These are phyloP conservation scores for Eulemur coronatus DNA, from an alignment of 2,797 vertebrate genomes.

Conservation along the genomic window DNA sequence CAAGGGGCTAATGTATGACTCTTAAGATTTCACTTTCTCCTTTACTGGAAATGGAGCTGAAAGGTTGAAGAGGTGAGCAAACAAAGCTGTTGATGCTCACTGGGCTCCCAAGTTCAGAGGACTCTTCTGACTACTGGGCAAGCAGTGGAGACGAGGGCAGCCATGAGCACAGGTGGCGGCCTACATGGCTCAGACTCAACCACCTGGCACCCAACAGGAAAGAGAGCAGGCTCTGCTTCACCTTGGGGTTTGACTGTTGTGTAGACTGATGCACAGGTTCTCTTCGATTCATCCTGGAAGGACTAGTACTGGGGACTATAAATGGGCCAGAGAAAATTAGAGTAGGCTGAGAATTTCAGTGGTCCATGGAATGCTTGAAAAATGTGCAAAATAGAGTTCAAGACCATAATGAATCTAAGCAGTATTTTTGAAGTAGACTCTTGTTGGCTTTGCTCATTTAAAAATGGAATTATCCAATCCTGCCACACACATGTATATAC, in stretches of 20 bases:
- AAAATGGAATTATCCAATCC: background rate
- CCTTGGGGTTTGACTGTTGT: background rate
- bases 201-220: background rate
- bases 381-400: background rate
- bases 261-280: background rate
- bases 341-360: background rate
- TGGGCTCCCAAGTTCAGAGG: background rate
- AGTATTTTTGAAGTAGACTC: background rate
- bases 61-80: background rate
- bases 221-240: background rate
- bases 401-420: background rate
- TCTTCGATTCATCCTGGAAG: background rate
- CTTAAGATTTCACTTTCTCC: background rate
- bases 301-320: background rate
- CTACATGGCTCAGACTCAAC: accelerated
- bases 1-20: background rate
- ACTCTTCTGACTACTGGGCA: background rate
- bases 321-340: background rate
- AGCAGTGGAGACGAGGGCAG: background rate
- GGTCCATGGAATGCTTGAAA: background rate
- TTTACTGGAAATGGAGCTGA: background rate
- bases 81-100: background rate
- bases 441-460: background rate
- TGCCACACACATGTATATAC: too few species aligned
- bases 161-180: background rate